Evolutionary conservation across 2,888 invertebrate species (phyloP).

Genomic region (Maniola hyperantus): DNA sequence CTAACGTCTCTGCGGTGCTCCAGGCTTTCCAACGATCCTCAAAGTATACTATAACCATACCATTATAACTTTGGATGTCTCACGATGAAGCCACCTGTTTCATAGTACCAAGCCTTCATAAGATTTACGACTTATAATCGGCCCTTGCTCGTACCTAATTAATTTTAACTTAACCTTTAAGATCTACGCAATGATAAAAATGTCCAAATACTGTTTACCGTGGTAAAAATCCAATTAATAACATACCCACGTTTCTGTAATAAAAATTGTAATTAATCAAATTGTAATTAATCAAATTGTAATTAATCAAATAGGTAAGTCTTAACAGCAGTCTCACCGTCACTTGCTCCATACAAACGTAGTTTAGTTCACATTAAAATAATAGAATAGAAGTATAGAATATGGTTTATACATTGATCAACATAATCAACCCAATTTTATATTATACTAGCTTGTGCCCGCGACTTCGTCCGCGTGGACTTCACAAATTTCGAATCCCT

Average conservation of each 20-base stretch:
- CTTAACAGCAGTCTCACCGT: background rate
- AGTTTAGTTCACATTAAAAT: too few species aligned
- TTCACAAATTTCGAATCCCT: too few species aligned
- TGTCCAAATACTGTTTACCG: conserved; percentile 9
- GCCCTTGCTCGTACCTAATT: conserved; percentile 11
- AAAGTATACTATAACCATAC: too few species aligned
- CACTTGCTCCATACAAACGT: too few species aligned
- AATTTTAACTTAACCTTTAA: conserved; percentile 14
- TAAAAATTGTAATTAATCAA: conserved; percentile 1
- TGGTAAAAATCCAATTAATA: conserved; percentile 13
- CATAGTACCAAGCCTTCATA: background rate
- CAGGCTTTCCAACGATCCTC: too few species aligned
- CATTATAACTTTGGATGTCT: background rate
- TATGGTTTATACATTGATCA: too few species aligned
- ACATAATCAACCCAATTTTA: too few species aligned
- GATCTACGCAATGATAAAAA: conserved; percentile 7
- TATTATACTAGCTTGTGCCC: too few species aligned
- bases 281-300: too few species aligned
- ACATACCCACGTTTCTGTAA: background rate
- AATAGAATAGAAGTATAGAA: too few species aligned
- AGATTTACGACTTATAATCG: conserved; percentile 1
- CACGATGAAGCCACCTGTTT: conserved; percentile 4
- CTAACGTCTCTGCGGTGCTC: too few species aligned
- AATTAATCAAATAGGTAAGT: background rate
- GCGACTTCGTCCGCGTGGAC: too few species aligned